Percentiles rank a stretch among this genome's conserved stretches.
Conservation (phyloP, 2,888 invertebrate species). For the Acronicta alni region DNA sequence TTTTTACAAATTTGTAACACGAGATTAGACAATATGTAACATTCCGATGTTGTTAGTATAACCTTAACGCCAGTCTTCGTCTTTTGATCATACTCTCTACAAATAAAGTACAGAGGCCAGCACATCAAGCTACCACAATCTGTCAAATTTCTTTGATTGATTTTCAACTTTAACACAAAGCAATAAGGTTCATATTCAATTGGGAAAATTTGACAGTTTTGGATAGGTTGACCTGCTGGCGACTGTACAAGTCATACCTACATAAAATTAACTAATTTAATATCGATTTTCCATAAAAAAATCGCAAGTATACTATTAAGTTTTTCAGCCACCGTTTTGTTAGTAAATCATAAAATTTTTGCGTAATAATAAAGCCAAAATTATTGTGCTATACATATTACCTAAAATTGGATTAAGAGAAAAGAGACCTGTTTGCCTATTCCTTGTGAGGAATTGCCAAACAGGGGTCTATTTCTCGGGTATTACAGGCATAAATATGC, state of each 20-base stretch:
- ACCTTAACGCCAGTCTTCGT: conserved; percentile 34
- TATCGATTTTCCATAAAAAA: conserved; percentile 13
- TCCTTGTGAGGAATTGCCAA: conserved; percentile 30
- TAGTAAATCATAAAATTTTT: conserved; percentile 29
- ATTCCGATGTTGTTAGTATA: conserved; percentile 25
- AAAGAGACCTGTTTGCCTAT: conserved; percentile 39
- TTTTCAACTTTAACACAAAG: too few species aligned
- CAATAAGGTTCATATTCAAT: too few species aligned
- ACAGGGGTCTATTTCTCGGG: conserved; percentile 31
- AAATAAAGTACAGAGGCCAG: conserved; percentile 31
- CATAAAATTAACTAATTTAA: conserved; percentile 22
- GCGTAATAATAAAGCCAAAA: conserved; percentile 21
- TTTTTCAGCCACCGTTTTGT: conserved; percentile 42
- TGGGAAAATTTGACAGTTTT: too few species aligned
- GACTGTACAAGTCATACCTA: conserved; percentile 29
- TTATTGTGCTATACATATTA: conserved; percentile 9
- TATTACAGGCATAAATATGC: conserved; percentile 1
- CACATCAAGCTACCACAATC: too few species aligned
- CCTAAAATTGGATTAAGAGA: conserved; percentile 32
- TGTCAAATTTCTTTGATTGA: too few species aligned
- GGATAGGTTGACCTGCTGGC: too few species aligned
- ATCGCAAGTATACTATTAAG: conserved; percentile 25
- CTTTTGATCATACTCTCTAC: conserved; percentile 18
- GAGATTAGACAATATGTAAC: conserved; percentile 23
- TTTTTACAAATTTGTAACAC: conserved; percentile 47